A percentile compares a stretch with the other conserved stretches of the same genome.
phyloP scores from a whole-genome alignment of 1,140 invertebrate genomes.

The Calosoma granatense region DNA sequence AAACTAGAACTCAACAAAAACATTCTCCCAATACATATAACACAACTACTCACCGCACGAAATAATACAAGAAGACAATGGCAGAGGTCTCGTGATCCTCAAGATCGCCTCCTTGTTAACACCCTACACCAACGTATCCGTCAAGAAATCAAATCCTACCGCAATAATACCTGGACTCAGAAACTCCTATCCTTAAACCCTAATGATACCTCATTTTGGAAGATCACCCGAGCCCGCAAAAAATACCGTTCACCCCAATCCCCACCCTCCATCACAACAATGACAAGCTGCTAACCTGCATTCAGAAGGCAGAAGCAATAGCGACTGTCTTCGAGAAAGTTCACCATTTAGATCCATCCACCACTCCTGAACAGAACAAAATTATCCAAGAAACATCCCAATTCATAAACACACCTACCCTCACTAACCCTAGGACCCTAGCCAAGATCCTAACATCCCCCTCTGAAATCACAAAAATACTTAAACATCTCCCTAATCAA shows the following conservation, averaged over 20 bases:
- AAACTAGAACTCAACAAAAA: conserved; percentile 13
- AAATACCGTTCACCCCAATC: conserved; percentile 10
- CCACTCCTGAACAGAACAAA: not conserved
- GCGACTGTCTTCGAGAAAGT: conserved; percentile 14
- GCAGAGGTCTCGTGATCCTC: not conserved
- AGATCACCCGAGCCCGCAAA: conserved; percentile 17
- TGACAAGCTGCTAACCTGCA: conserved; percentile 8
- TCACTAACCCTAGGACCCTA: not conserved
- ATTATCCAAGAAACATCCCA: not conserved
- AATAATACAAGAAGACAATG: not conserved
- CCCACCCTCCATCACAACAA: conserved; percentile 12
- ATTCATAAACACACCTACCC: not conserved
- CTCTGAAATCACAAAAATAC: conserved; percentile 19
- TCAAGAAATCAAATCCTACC: no score
- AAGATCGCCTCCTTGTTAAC: not conserved
- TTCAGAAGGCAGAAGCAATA: conserved; percentile 15
- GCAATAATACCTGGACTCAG: no score
- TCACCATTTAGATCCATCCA: conserved; percentile 9
- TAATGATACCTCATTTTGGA: conserved; percentile 18
- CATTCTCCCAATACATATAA: conserved; percentile 7
- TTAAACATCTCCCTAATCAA: conserved; percentile 17
- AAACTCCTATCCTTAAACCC: conserved; percentile 17
- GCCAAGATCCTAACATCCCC: conserved; percentile 11
- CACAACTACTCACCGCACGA: not conserved
- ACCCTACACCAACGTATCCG: no score